Evolutionary conservation across 2,113 vertebrate genomes (phyloP).

Genomic region (Struthidea cinerea): DNA sequence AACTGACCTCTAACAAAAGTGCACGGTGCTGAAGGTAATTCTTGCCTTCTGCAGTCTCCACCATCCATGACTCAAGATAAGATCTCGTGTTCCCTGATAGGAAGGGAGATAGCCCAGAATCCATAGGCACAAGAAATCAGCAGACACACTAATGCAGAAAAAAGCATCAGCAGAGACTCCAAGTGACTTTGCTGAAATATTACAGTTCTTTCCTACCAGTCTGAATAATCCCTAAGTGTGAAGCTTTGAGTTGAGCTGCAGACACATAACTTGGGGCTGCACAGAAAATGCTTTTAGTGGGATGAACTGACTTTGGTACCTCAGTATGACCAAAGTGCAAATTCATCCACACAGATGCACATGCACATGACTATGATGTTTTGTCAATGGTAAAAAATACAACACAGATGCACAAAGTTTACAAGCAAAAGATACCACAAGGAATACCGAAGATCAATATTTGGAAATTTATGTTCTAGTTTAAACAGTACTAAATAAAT

Average conservation of each 20-base stretch:
- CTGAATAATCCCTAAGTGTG: neutral
- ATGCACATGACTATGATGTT: neutral
- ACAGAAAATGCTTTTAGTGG: neutral
- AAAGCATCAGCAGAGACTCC: neutral
- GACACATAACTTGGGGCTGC: neutral
- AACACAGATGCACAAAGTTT: neutral
- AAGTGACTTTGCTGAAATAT: neutral
- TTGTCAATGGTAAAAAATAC: neutral
- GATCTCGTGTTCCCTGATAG: rapidly evolving
- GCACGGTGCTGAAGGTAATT: neutral
- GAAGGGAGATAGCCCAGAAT: neutral
- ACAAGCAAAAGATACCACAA: neutral
- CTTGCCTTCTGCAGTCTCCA: neutral
- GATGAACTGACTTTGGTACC: neutral
- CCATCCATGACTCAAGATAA: neutral
- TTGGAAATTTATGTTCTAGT: neutral
- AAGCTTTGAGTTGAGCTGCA: neutral
- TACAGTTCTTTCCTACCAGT: neutral
- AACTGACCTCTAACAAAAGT: neutral
- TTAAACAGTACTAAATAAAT: neutral
- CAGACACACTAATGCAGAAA: neutral
- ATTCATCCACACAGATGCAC: neutral
- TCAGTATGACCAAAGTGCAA: neutral
- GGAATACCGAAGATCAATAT: neutral
- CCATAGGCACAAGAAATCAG: neutral